Evolutionary conservation across 2,113 vertebrate genomes (phyloP).

Genomic region (Heliornis fulica): DNA sequence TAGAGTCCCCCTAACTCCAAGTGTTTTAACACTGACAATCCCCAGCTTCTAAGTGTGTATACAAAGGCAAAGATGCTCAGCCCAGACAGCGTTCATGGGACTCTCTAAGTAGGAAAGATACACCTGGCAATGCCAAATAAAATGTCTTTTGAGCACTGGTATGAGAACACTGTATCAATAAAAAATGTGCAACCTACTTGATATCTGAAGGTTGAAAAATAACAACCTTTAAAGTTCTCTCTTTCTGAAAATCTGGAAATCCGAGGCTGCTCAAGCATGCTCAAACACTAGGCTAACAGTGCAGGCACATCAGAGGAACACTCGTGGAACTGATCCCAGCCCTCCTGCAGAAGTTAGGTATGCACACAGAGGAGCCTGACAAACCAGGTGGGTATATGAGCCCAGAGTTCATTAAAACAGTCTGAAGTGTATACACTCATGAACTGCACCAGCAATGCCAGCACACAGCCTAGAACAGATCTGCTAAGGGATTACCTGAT

Average conservation of each 20-base stretch:
- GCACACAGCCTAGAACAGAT: background rate
- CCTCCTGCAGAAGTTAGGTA: background rate
- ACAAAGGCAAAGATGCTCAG: background rate
- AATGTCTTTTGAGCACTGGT: background rate
- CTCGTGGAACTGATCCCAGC: background rate
- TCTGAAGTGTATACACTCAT: accelerated
- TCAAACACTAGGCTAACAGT: background rate
- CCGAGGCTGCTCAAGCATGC: background rate
- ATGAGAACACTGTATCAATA: background rate
- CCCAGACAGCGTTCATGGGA: background rate
- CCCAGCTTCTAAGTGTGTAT: background rate
- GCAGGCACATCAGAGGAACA: background rate
- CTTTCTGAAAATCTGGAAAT: background rate
- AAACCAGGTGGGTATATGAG: background rate
- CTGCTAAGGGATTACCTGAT: background rate
- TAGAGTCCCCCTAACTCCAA: background rate
- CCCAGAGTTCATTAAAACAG: background rate
- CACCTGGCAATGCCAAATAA: background rate
- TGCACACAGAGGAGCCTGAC: background rate
- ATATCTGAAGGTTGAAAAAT: background rate
- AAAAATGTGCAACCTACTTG: background rate
- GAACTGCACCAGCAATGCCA: background rate
- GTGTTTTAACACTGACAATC: background rate
- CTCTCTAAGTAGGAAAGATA: background rate
- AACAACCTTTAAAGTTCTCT: background rate